A percentile compares a stretch with the other conserved stretches of the same genome.
phyloP scores from a whole-genome alignment of 2,113 vertebrate genomes.

The Balaeniceps rex region DNA sequence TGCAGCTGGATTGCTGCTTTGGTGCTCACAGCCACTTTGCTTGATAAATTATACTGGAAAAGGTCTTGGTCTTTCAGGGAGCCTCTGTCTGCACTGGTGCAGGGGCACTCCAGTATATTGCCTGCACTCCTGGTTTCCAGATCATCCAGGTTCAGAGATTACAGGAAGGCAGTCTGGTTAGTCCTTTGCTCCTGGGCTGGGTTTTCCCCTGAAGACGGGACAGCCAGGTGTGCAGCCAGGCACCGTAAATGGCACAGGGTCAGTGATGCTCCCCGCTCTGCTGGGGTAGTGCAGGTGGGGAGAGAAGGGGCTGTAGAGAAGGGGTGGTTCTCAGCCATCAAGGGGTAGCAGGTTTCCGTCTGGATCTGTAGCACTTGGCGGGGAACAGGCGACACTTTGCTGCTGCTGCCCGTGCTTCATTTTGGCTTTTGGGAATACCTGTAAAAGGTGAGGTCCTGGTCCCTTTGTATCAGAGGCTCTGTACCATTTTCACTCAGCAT shows the following conservation, averaged over 20 bases:
- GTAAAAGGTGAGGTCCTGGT: not conserved
- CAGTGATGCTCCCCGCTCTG: not conserved
- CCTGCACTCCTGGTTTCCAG: not conserved
- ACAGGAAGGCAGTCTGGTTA: not conserved
- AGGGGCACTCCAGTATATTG: not conserved
- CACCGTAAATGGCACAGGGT: not conserved
- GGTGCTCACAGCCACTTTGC: not conserved
- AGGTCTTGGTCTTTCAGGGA: not conserved
- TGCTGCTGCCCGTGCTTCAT: not conserved
- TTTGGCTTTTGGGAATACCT: not conserved
- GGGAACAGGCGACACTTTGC: not conserved
- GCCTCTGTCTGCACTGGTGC: not conserved
- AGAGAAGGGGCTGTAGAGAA: not conserved
- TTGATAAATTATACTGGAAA: not conserved
- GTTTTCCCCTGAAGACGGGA: not conserved
- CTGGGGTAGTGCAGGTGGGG: not conserved
- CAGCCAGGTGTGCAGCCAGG: not conserved
- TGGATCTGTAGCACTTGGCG: not conserved
- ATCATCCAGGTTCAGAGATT: not conserved
- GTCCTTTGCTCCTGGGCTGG: not conserved
- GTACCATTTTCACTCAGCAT: not conserved
- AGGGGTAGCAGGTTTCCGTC: not conserved
- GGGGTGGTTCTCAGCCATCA: not conserved
- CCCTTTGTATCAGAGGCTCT: not conserved
- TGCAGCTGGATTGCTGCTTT: not conserved